Evolutionary conservation across 1,140 invertebrate genomes (phyloP).

Genomic region (Brachionus sp.): DNA sequence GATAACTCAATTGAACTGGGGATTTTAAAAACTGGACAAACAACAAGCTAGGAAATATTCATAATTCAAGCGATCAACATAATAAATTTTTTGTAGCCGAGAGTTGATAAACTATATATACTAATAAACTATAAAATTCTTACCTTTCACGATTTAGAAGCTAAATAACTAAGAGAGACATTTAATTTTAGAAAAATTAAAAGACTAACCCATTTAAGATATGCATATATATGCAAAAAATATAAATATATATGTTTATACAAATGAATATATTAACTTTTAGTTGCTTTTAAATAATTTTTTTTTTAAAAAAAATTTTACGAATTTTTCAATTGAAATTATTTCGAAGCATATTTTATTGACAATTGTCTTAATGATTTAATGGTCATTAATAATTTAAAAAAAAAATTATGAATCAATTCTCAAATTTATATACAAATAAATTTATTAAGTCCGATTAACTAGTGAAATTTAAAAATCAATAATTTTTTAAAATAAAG

Average conservation of each 20-base stretch:
- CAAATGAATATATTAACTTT: conserved; percentile 33
- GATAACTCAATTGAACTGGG: neutral
- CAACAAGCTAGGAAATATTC: neutral
- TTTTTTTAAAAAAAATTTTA: neutral
- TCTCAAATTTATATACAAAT: neutral
- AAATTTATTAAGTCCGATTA: no score
- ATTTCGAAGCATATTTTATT: neutral
- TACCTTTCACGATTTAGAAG: neutral
- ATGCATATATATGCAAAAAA: neutral
- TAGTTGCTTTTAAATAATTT: neutral
- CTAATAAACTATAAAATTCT: no score
- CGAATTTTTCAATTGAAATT: neutral
- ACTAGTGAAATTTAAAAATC: no score
- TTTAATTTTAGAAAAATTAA: conserved; percentile 25
- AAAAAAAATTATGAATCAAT: neutral
- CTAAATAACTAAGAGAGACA: neutral
- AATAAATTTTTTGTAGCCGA: conserved; percentile 15
- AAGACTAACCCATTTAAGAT: conserved; percentile 25
- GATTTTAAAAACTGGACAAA: neutral
- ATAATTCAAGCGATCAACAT: conserved; percentile 20
- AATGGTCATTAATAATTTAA: neutral
- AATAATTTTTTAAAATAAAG: no score
- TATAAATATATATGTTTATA: neutral
- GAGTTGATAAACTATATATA: neutral
- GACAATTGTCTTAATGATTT: neutral